Conservation (phyloP, 2,797 vertebrate genomes). For the Gastrophryne carolinensis region DNA sequence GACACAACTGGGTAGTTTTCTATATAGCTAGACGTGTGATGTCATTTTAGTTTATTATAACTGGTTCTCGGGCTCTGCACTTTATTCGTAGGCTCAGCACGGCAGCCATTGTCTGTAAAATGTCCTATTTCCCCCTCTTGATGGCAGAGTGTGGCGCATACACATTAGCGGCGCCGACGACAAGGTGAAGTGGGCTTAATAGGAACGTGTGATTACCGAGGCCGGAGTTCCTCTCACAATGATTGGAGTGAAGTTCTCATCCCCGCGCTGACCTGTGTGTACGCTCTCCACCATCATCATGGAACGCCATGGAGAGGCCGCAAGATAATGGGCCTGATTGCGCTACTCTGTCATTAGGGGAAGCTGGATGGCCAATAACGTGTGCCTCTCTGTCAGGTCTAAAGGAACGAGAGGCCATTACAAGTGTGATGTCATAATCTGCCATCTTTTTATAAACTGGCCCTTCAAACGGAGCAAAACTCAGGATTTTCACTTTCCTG, state of each 20-base stretch:
- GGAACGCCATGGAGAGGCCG: no score
- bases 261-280: background rate
- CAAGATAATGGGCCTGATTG: background rate
- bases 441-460: no score
- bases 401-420: no score
- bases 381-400: no score
- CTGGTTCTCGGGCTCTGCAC: background rate
- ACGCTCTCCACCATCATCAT: no score
- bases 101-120: background rate
- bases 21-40: no score
- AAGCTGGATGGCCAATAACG: no score
- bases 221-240: background rate
- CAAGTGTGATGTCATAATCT: no score
- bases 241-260: constrained; percentile 3
- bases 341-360: background rate
- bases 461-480: no score
- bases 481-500: no score
- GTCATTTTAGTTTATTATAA: no score
- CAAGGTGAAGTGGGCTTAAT: background rate
- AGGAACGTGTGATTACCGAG: background rate
- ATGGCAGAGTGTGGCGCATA: background rate
- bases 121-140: background rate
- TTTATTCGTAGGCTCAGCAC: background rate
- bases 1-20: no score
- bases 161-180: background rate